Evolutionary conservation across 2,797 vertebrate genomes (phyloP), one percentile per base, ranked within the genome.

Genomic region (Melanotaenia trifasciata): DNA sequence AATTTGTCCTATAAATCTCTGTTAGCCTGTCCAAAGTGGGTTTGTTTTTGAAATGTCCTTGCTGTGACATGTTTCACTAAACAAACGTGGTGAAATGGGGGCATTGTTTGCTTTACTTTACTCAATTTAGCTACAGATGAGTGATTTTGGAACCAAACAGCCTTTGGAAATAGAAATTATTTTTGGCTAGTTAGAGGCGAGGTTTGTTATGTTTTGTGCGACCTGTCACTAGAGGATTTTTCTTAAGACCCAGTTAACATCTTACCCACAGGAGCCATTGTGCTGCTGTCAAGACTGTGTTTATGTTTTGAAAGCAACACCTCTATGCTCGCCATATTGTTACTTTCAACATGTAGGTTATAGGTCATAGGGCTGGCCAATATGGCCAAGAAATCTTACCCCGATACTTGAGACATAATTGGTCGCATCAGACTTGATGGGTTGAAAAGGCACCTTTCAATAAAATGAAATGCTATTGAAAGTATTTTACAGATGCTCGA

Each of bases 191-290:
- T 26, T 38, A 54, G 35, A 60, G 22, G 13, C 22, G 56, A 43
- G 64, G 43, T 56, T 43, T 60, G 45, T 36, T 13, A 12, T 65
- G 64, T 58, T 67, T 64, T 50, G 11, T 66, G 38, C 5, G 5
- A 60, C 36, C 47, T 54, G 57, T 26, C 43, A 51, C 45, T n/a
- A 4, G 13, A 32, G 32, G 45, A 30, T 75, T 64, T 71, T 60
- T 71, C 54, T 9, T 16, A 57, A 67, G 79, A 84, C 67, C 58
- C 30, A 36, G 54, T 64, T 58, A n/a, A 33, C 24, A 50, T 43
- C 8, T n/a, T 64, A 30, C 32, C 24, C 43, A 40, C 33, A 54
- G n/a, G 47, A 43, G 51, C 47, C 8, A 2, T 35, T 11, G 13
- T 35, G 36, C 36, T 45, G 16, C 60, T 56, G 54, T 57, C 28